Evolutionary conservation across 2,888 invertebrate genomes (phyloP).

Genomic region (Allacma fusca): DNA sequence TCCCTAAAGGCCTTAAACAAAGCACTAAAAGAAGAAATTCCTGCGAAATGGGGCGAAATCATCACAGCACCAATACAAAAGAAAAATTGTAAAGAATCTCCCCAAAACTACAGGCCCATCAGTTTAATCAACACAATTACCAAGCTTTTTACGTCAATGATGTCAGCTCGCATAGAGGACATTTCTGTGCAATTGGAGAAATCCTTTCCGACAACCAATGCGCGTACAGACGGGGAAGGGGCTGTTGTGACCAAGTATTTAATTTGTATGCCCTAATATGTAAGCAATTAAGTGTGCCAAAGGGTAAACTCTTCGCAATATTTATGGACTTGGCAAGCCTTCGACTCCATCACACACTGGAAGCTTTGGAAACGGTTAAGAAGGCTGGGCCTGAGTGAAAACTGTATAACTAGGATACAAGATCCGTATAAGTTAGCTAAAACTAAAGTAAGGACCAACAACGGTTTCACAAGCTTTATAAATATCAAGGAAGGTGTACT

Average conservation of each 20-base stretch:
- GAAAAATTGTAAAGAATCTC: neutral
- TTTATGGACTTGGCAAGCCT: constrained; percentile 27
- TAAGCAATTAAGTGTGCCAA: neutral
- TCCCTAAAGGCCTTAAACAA: constrained; percentile 9
- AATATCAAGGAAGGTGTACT: too few relatives aligned
- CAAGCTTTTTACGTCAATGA: neutral
- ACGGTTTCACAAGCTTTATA: too few relatives aligned
- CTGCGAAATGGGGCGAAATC: neutral
- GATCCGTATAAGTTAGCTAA: too few relatives aligned
- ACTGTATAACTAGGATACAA: neutral
- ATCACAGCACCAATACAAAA: constrained; percentile 13
- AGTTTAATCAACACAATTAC: constrained; percentile 14
- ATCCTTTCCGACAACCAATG: constrained; percentile 1
- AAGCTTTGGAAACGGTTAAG: neutral
- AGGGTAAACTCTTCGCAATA: constrained; percentile 5
- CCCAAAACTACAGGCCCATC: constrained; percentile 11
- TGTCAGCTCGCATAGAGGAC: neutral
- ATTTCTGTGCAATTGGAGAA: neutral
- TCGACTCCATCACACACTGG: neutral
- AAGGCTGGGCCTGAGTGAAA: neutral
- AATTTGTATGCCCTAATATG: too few relatives aligned
- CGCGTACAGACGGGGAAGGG: neutral
- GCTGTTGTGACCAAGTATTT: neutral
- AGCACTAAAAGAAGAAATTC: neutral
- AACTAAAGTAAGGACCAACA: too few relatives aligned